phyloP scores from a whole-genome alignment of 2,113 vertebrate species.

The Erinaceus europaeus region DNA sequence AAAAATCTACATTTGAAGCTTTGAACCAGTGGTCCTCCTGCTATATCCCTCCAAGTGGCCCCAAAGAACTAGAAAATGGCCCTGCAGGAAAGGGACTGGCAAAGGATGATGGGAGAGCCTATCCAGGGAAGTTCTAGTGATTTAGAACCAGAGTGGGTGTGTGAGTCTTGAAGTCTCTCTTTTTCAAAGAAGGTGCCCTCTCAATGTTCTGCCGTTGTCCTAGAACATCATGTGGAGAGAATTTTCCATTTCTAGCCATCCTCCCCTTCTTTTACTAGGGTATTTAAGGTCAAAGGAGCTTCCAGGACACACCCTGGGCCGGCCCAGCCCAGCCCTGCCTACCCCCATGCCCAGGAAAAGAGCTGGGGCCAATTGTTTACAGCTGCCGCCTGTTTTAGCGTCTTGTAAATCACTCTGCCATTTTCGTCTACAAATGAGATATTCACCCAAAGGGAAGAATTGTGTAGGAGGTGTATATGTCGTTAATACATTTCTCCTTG shows the following conservation, averaged over 20 bases:
- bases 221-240: background rate
- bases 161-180: background rate
- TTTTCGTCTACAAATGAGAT: constrained; percentile 44
- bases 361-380: background rate
- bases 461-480: too few species aligned
- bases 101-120: background rate
- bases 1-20: background rate
- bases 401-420: constrained; percentile 5
- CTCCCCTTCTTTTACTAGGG: background rate
- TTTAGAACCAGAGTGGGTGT: background rate
- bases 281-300: constrained; percentile 55
- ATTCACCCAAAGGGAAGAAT: constrained; percentile 34
- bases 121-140: background rate
- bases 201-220: background rate
- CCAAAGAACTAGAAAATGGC: background rate
- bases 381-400: constrained; percentile 19
- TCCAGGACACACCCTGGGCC: background rate
- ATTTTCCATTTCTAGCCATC: background rate
- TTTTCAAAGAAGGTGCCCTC: background rate
- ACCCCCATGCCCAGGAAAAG: background rate
- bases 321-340: background rate
- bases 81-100: background rate
- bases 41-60: background rate
- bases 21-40: background rate
- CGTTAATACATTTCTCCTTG: too few species aligned